Conservation (phyloP, 2,113 vertebrate species). For the Hippocampus guttulatus region DNA sequence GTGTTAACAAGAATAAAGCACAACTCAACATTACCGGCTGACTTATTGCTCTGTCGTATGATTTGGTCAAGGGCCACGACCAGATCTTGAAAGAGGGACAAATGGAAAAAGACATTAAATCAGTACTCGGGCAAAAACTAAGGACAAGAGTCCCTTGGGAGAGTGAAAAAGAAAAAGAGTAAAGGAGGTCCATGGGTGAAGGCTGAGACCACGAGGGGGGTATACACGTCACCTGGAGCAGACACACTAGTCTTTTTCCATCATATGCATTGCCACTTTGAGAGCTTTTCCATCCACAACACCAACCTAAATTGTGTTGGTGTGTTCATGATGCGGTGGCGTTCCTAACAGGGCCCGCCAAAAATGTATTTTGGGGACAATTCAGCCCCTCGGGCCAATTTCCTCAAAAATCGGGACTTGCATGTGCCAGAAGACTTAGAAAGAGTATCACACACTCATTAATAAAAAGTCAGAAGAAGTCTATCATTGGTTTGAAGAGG, state of each 20-base stretch:
- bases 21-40: conserved; percentile 49
- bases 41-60: conserved; percentile 52
- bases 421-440: background rate
- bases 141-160: background rate
- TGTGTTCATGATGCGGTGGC: background rate
- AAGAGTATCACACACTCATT: background rate
- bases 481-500: background rate
- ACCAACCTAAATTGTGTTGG: background rate
- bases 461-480: background rate
- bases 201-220: background rate
- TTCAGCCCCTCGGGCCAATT: background rate
- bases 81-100: conserved; percentile 29
- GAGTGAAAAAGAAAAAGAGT: background rate
- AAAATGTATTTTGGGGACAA: background rate
- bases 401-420: background rate
- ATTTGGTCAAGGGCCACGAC: conserved; percentile 44
- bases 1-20: conserved; percentile 25
- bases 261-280: background rate
- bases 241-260: background rate
- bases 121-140: conserved; percentile 7
- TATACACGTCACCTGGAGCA: background rate
- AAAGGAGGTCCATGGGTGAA: background rate
- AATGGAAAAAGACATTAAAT: conserved; percentile 17
- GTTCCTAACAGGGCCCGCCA: background rate
- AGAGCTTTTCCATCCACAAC: no score